Evolutionary conservation across 35 echinoderm and acorn worm species (phyloP).

Genomic region (Hemicentrotus pulcherrimus): DNA sequence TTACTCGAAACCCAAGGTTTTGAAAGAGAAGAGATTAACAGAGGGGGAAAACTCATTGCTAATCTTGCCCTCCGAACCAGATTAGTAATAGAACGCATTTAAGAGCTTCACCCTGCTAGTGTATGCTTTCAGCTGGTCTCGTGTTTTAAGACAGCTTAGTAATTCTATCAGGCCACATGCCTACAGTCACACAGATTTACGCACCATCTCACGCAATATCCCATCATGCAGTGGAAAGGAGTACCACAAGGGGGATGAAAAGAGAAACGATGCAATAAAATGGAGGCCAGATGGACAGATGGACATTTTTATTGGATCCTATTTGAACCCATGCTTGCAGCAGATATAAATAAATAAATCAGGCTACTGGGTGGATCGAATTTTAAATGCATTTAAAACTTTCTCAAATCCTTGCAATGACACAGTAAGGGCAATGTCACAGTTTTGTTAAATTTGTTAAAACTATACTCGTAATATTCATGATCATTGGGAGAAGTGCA

Average conservation of each 20-base stretch:
- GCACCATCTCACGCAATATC: not conserved
- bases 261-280: not conserved
- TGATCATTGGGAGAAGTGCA: not conserved
- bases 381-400: not conserved
- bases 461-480: not conserved
- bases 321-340: not conserved
- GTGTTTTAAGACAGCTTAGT: conserved; percentile 18
- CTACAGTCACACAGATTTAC: not conserved
- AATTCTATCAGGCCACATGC: not conserved
- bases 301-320: not conserved
- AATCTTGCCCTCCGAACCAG: not conserved
- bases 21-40: conserved; percentile 13
- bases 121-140: not conserved
- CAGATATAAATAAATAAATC: not conserved
- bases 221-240: not conserved
- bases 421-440: not conserved
- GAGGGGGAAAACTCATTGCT: not conserved
- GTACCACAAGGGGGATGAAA: not conserved
- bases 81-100: conserved; percentile 19
- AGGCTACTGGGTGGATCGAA: not conserved
- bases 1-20: not conserved
- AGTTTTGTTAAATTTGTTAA: not conserved
- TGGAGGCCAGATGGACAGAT: not conserved
- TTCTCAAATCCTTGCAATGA: not conserved
- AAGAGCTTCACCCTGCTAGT: not conserved